Evolutionary conservation across 2,888 invertebrate genomes (phyloP), one percentile per base, ranked within the genome.

Genomic region (Opisthograptis luteolata): DNA sequence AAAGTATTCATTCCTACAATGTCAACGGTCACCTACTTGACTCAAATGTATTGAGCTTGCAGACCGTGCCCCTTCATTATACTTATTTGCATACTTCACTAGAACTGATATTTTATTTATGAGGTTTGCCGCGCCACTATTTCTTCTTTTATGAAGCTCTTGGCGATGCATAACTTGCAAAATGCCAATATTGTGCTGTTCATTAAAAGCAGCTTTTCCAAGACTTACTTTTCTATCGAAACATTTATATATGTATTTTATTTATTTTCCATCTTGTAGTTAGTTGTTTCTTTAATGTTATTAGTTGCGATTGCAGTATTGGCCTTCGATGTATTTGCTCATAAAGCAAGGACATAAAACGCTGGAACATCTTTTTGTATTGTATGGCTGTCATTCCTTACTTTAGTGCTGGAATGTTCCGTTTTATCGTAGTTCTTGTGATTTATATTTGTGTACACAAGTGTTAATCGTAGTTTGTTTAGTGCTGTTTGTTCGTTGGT

Each of bases 1-100:
- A 63, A 73, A 66, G 66, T 68, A 66, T 73, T 76, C 69, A 66
- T 73, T 76, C 69, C 66, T 66, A 32, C 66, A 63, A 63, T 71
- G 60, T 64, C 64, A 66, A 64, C 58, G 58, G 55, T 60, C 56
- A 63, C 44, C 56, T 54, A 46, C 44, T 46, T 70, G 65, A 68
- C 3, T 30, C 50, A 72, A 58, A 66, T 34, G 32, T 43, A 45
- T 55, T 37, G 43, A 44, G 37, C 51, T 46, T 47, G 48, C 54
- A 34, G 12, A 35, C 36, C 22, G 22, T 24, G 46, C 40, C 25
- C 35, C 28, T 35, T n/a, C n/a, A n/a, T n/a, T 44, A 44, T 22
- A 20, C 30, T 17, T 19, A 30, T 31, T 48, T 31, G 36, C 31
- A 42, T 44, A 31, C 19, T 44, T 44, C 40, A 31, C 35, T 39